Conservation (phyloP, 2,113 vertebrate genomes). For the Corynorhinus townsendii region DNA sequence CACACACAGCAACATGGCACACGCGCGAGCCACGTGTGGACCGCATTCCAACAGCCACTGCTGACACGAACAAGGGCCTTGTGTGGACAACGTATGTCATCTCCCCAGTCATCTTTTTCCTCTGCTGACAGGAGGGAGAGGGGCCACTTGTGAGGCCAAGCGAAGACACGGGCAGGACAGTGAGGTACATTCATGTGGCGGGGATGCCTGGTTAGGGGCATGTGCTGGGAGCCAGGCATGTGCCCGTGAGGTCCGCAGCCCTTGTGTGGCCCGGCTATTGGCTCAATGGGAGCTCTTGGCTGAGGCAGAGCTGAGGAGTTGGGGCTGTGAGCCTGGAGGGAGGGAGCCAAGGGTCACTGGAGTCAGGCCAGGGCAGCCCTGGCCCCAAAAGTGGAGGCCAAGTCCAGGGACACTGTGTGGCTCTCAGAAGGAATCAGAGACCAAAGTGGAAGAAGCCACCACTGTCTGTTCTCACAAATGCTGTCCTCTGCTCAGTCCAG, state of each 20-base stretch:
- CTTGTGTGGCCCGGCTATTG: fast-evolving
- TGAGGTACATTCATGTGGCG: not conserved
- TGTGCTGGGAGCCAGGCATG: fast-evolving
- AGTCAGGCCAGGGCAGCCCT: not conserved
- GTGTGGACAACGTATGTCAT: fast-evolving
- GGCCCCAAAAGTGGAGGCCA: not conserved
- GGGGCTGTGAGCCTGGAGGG: not conserved
- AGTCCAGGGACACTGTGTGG: not conserved
- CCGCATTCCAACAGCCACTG: not conserved
- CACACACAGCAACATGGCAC: not conserved
- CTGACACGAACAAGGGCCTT: not conserved
- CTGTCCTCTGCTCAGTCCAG: not conserved
- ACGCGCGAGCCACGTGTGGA: not conserved
- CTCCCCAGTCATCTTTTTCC: not conserved
- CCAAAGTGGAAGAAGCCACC: fast-evolving
- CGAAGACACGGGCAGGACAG: not conserved
- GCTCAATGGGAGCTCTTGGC: not conserved
- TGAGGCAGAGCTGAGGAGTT: not conserved
- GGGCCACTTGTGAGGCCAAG: not conserved
- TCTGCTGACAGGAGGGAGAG: not conserved
- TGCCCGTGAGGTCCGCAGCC: fast-evolving
- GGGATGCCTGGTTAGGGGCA: not conserved
- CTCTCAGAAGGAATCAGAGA: not conserved
- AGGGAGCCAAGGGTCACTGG: not conserved
- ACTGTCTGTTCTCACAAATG: fast-evolving